Evolutionary conservation across 2,888 invertebrate genomes (phyloP), one percentile per base, ranked within the genome.

Genomic region (Melanostoma scalare): DNA sequence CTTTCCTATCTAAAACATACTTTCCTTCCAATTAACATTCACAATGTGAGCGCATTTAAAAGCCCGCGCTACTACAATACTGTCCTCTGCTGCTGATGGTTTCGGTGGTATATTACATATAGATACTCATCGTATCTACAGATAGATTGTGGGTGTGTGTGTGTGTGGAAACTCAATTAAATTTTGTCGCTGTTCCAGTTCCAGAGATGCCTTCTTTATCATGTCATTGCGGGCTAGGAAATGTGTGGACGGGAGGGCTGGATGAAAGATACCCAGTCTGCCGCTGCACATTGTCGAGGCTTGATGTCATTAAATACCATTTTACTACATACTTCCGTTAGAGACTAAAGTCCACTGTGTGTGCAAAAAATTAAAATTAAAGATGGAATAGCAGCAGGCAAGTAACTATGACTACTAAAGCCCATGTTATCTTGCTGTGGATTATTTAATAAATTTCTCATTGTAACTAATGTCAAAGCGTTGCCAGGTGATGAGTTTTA

Each of bases 161-260:
- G 58, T 31, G 48, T 9, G 55, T 50, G 61, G 48, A 73, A 63
- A 53, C 68, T 78, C 78, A 78, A 82, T 82, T 82, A 73, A 82
- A 78, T 73, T 82, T 78, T 74, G 78, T 78, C 82, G 77, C 73
- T 77, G 63, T 73, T 77, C 77, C 77, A 73, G 72, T 60, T 79
- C 60, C 35, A 40, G 65, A 68, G 42, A 40, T 8, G 31, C 35
- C 31, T n/a, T 36, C 53, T 4, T 38, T n/a, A 35, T 35, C 35
- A 33, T 38, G 30, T 63, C 48, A 9, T 6, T 36, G 10, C 30
- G 36, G 30, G 30, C 36, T 50, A 61, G 35, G 4, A 31, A 36
- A 35, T 33, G 6, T 48, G 10, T 50, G 5, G 36, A 36, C 20
- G 6, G 42, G 56, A 46, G 36, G 8, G 46, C 35, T 5, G n/a